These are phyloP conservation scores for Matsumurasca onukii DNA, from an alignment of 1,140 invertebrate genomes.

Conservation along the genomic window DNA sequence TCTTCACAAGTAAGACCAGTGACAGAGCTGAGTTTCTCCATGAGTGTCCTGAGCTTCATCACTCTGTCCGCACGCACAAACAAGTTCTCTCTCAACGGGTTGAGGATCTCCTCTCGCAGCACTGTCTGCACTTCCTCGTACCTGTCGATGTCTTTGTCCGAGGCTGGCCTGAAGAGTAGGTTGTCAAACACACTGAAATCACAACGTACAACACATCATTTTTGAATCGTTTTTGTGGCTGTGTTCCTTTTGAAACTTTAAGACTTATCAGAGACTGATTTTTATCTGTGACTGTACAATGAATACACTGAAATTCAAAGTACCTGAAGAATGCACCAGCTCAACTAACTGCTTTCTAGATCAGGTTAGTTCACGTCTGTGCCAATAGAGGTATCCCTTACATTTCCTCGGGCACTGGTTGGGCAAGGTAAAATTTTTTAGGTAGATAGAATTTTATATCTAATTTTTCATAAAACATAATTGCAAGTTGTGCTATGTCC, in stretches of 20 bases:
- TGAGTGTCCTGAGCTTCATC: slow-evolving; percentile 87
- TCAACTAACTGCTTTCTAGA: too few relatives aligned
- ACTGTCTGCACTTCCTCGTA: slow-evolving; percentile 89
- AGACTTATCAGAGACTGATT: background rate
- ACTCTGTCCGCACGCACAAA: slow-evolving; percentile 92
- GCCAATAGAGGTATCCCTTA: too few relatives aligned
- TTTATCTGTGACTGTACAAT: too few relatives aligned
- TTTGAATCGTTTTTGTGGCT: background rate
- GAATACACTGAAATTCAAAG: too few relatives aligned
- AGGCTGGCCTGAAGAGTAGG: slow-evolving; percentile 73
- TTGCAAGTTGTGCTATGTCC: too few relatives aligned
- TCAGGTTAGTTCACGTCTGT: too few relatives aligned
- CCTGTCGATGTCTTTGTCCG: slow-evolving; percentile 72
- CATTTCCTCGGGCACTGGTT: too few relatives aligned
- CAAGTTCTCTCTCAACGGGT: slow-evolving; percentile 84
- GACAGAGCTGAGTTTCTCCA: slow-evolving; percentile 86
- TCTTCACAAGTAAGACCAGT: slow-evolving; percentile 89
- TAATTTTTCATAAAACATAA: too few relatives aligned
- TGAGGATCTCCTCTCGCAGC: slow-evolving; percentile 93
- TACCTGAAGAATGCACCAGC: too few relatives aligned
- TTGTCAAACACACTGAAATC: slow-evolving; percentile 91
- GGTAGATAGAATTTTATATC: too few relatives aligned
- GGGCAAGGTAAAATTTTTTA: too few relatives aligned
- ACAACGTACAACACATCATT: slow-evolving; percentile 9
- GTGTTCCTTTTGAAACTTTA: background rate